Percentiles rank a stretch among this genome's conserved stretches.
Evolutionary conservation across 2,113 vertebrate genomes (phyloP).

Genomic region (Heliornis fulica): DNA sequence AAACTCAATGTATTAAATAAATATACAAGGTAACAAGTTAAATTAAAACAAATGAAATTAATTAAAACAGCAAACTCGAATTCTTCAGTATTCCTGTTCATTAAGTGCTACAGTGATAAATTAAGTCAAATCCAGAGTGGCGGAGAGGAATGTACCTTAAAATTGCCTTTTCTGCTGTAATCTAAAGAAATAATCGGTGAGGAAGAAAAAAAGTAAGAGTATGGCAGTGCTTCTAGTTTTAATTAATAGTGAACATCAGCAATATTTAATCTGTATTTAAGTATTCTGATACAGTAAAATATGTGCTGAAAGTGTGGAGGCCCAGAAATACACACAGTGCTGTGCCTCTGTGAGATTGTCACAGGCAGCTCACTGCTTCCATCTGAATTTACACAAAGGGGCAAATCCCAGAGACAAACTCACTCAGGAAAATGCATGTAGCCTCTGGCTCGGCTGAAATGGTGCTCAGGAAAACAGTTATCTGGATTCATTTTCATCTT

Average conservation of each 20-base stretch:
- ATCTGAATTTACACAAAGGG: neutral
- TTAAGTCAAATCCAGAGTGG: conserved; percentile 5
- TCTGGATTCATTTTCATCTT: neutral
- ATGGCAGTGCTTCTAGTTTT: neutral
- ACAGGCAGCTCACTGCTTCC: accelerated
- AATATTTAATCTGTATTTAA: neutral
- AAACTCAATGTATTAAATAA: neutral
- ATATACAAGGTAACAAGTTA: neutral
- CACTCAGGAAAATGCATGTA: accelerated
- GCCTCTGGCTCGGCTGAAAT: neutral
- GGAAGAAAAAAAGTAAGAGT: neutral
- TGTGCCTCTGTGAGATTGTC: neutral
- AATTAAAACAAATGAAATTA: conserved; percentile 17
- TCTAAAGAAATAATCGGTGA: neutral
- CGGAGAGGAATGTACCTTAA: conserved; percentile 30
- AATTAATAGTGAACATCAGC: neutral
- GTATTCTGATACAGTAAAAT: neutral
- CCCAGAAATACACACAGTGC: neutral
- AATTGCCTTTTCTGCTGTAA: conserved; percentile 26
- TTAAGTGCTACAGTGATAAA: conserved; percentile 16
- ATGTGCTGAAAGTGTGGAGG: neutral
- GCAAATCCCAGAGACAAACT: neutral
- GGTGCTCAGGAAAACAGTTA: neutral
- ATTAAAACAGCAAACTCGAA: neutral
- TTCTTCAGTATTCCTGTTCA: neutral